These are phyloP conservation scores for Pseudomyrmex sp. DNA, from an alignment of 1,140 invertebrate species.

Conservation along the genomic window DNA sequence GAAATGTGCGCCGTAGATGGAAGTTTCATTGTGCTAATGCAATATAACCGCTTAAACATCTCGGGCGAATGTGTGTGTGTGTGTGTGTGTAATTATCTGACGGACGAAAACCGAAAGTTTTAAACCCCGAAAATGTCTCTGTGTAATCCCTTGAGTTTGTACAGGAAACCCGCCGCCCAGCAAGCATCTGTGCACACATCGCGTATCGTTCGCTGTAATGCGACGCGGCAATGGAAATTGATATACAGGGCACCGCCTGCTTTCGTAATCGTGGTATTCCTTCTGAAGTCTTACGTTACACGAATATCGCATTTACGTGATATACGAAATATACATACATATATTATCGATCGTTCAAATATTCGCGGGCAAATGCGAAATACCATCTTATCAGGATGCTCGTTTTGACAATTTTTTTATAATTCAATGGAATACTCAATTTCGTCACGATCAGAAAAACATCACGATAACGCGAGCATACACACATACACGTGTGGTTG, in stretches of 20 bases:
- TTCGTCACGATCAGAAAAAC: not conserved
- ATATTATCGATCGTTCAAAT: slow-evolving; percentile 44
- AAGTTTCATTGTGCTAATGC: not conserved
- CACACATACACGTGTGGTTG: not conserved
- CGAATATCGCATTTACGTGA: slow-evolving; percentile 26
- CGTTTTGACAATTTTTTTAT: slow-evolving; percentile 25
- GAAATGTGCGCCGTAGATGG: too few relatives aligned
- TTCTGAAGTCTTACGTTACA: slow-evolving; percentile 7
- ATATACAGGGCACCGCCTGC: slow-evolving; percentile 36
- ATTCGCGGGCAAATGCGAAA: slow-evolving; percentile 16
- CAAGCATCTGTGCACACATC: slow-evolving; percentile 25
- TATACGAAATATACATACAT: slow-evolving; percentile 46
- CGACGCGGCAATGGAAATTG: slow-evolving; percentile 26
- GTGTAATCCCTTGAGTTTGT: not conserved
- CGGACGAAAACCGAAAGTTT: not conserved
- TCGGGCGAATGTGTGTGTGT: too few relatives aligned
- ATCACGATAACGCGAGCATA: not conserved
- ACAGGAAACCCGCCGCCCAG: not conserved
- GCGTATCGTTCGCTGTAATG: not conserved
- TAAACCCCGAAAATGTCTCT: not conserved
- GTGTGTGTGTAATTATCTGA: not conserved
- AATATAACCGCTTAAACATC: not conserved
- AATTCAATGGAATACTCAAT: slow-evolving; percentile 25
- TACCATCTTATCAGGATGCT: slow-evolving; percentile 19
- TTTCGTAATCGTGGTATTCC: slow-evolving; percentile 50